These are phyloP conservation scores for Menidia menidia DNA, from an alignment of 2,797 vertebrate species.

Conservation along the genomic window DNA sequence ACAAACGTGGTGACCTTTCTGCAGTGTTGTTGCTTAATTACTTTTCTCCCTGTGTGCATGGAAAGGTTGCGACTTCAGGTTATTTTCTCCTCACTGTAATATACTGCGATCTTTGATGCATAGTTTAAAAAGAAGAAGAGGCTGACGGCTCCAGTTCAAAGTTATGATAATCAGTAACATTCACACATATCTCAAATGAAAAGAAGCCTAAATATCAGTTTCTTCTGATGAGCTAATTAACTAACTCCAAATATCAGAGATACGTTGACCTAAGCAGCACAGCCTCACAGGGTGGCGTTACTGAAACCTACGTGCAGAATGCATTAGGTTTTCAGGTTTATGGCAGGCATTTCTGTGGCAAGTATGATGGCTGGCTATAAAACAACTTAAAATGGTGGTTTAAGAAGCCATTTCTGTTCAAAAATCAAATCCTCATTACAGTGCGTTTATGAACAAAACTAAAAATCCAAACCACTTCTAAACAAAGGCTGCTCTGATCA, in stretches of 20 bases:
- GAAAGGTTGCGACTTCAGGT: conserved; percentile 75
- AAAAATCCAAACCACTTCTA: conserved; percentile 46
- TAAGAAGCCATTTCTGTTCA: conserved; percentile 63
- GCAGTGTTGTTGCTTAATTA: conserved; percentile 75
- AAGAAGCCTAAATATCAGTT: conserved; percentile 41
- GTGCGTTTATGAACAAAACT: conserved; percentile 44
- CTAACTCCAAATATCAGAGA: conserved; percentile 34
- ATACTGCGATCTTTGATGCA: conserved; percentile 60
- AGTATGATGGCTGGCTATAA: conserved; percentile 54
- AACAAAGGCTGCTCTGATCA: conserved; percentile 40
- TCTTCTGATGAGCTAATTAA: conserved; percentile 33
- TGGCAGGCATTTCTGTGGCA: conserved; percentile 13
- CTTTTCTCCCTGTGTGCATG: conserved; percentile 71
- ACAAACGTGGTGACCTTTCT: conserved; percentile 79
- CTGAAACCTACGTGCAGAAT: conserved; percentile 49
- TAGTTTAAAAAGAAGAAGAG: conserved; percentile 42
- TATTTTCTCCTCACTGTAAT: conserved; percentile 71
- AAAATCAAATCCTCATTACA: conserved; percentile 43
- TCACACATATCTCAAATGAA: conserved; percentile 40
- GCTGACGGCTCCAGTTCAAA: conserved; percentile 56
- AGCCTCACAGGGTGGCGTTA: conserved; percentile 12
- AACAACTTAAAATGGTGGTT: conserved; percentile 74
- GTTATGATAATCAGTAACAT: conserved; percentile 41
- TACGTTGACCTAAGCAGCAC: conserved; percentile 27
- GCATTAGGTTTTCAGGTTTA: neutral